These are phyloP conservation scores for Caenorhabditis zanzibari DNA, from an alignment of 2,888 invertebrate genomes.

Conservation along the genomic window DNA sequence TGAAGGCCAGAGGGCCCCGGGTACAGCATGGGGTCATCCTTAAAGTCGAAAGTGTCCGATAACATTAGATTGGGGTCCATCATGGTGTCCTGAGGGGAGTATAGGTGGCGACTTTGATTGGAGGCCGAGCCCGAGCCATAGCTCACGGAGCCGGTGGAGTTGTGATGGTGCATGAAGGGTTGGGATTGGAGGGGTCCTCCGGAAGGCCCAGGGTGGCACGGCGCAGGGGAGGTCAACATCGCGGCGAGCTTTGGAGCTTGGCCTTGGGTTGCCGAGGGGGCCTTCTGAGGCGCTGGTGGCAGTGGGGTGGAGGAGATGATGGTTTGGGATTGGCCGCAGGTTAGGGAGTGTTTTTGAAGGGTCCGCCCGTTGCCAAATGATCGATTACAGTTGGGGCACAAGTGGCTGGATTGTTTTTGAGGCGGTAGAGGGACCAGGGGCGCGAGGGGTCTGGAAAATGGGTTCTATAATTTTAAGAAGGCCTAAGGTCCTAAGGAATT, in stretches of 20 bases:
- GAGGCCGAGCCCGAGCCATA: not conserved
- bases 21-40: slow-evolving; percentile 35
- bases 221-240: slow-evolving; percentile 15
- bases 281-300: not conserved
- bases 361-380: too few relatives aligned
- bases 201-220: slow-evolving; percentile 18
- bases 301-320: slow-evolving; percentile 8
- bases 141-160: slow-evolving; percentile 2
- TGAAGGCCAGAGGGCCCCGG: slow-evolving; percentile 11
- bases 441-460: slow-evolving; percentile 15
- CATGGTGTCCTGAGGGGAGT: slow-evolving; percentile 40
- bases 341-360: slow-evolving; percentile 34
- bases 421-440: slow-evolving; percentile 7
- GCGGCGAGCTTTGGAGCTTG: slow-evolving; percentile 37
- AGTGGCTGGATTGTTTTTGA: not conserved
- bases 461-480: not conserved
- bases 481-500: not conserved
- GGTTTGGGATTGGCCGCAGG: slow-evolving; percentile 16
- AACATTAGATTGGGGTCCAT: slow-evolving; percentile 36
- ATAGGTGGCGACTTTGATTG: slow-evolving; percentile 4
- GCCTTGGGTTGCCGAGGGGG: slow-evolving; percentile 28
- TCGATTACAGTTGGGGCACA: slow-evolving; percentile 38
- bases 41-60: slow-evolving; percentile 27
- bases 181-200: not conserved
- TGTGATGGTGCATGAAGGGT: slow-evolving; percentile 25